These are phyloP conservation scores for Corythaeola cristata DNA, from an alignment of 2,113 vertebrate genomes.

Conservation along the genomic window DNA sequence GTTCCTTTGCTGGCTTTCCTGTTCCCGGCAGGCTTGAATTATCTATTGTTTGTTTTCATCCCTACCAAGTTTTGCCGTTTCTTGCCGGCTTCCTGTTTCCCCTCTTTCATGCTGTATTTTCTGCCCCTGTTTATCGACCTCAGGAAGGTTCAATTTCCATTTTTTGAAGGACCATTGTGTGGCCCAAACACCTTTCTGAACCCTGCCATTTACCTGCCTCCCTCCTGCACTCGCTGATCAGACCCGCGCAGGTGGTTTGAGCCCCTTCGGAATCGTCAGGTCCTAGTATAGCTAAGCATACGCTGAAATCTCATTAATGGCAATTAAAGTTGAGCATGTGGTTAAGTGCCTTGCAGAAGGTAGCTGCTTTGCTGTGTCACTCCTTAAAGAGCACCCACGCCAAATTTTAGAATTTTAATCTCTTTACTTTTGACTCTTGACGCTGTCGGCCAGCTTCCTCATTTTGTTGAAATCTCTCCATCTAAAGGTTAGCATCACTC, in stretches of 20 bases:
- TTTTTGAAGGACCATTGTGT: neutral
- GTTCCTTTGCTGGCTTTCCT: slow-evolving; percentile 46
- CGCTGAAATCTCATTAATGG: neutral
- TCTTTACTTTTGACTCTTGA: neutral
- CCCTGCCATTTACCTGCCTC: neutral
- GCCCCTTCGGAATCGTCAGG: neutral
- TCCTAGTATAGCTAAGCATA: neutral
- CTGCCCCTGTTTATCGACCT: slow-evolving; percentile 20
- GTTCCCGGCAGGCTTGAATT: slow-evolving; percentile 51
- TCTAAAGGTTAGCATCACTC: neutral
- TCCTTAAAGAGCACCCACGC: neutral
- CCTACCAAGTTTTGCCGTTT: slow-evolving; percentile 3
- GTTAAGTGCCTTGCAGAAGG: neutral
- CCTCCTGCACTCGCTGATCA: accelerated
- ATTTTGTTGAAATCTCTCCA: neutral
- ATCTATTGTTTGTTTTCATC: slow-evolving; percentile 48
- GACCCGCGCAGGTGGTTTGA: neutral
- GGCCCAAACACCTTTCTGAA: neutral
- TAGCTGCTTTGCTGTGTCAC: neutral
- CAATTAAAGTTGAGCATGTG: neutral
- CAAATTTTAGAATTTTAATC: neutral
- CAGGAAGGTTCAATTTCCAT: neutral
- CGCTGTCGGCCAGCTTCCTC: neutral
- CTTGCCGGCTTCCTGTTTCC: slow-evolving; percentile 44
- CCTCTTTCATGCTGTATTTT: slow-evolving; percentile 17